These are phyloP conservation scores for Nomada flava DNA, from an alignment of 2,888 invertebrate genomes.

Conservation along the genomic window DNA sequence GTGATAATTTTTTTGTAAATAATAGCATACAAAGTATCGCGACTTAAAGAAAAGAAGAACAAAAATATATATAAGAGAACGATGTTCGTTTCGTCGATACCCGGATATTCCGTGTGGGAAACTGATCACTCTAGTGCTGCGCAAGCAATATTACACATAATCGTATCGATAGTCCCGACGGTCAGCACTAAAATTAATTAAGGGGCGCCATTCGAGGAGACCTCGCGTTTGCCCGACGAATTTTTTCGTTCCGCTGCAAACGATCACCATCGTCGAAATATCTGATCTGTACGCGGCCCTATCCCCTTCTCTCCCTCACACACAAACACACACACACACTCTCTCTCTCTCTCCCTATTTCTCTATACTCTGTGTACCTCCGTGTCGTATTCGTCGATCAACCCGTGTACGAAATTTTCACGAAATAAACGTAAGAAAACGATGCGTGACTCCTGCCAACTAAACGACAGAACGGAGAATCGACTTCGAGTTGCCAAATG, in stretches of 20 bases:
- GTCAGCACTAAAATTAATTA: slow-evolving; percentile 65
- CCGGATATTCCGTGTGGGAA: slow-evolving; percentile 39
- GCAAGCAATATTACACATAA: slow-evolving; percentile 72
- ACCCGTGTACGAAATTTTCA: slow-evolving; percentile 24
- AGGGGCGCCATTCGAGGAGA: slow-evolving; percentile 34
- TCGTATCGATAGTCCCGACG: slow-evolving; percentile 71
- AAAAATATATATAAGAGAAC: background rate
- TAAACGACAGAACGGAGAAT: slow-evolving; percentile 57
- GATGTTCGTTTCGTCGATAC: slow-evolving; percentile 50
- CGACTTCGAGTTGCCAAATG: slow-evolving; percentile 70
- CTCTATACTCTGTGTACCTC: slow-evolving; percentile 5
- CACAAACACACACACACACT: background rate
- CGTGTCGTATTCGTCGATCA: slow-evolving; percentile 30
- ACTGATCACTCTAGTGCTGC: slow-evolving; percentile 61
- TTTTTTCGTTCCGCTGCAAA: background rate
- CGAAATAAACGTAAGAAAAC: slow-evolving; percentile 49
- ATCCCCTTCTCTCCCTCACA: slow-evolving; percentile 11
- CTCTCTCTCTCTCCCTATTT: background rate
- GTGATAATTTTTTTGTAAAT: slow-evolving; percentile 69
- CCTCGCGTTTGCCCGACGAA: slow-evolving; percentile 6
- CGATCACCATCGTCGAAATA: slow-evolving; percentile 7
- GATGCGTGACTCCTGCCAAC: slow-evolving; percentile 78
- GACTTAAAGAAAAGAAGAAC: slow-evolving; percentile 23
- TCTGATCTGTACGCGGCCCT: background rate
- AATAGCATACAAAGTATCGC: slow-evolving; percentile 60